Evolutionary conservation across 2,888 invertebrate species (phyloP).

Genomic region (Agrotis ipsilon): DNA sequence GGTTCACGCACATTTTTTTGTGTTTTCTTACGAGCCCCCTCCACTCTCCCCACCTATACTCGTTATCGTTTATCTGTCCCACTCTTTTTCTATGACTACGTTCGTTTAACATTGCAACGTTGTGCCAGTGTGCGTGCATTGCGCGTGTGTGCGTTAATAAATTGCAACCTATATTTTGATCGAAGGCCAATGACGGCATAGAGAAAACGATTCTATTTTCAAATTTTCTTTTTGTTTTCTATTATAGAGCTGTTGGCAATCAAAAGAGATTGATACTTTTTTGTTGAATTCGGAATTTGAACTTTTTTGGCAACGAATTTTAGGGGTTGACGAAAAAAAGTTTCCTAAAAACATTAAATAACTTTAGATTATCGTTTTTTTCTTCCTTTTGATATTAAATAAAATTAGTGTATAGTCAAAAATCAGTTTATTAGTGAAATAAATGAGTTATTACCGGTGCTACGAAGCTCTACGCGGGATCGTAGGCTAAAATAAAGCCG

Average conservation of each 20-base stretch:
- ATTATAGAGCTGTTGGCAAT: conserved; percentile 1
- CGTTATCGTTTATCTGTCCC: conserved; percentile 88
- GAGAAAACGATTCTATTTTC: conserved; percentile 70
- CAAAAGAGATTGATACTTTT: background rate
- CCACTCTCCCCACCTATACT: conserved; percentile 83
- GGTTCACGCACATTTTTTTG: conserved; percentile 89
- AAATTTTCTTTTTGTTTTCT: conserved; percentile 58
- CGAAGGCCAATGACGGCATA: conserved; percentile 86
- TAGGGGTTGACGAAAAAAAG: conserved; percentile 21
- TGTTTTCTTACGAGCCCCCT: conserved; percentile 85
- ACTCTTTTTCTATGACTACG: conserved; percentile 89
- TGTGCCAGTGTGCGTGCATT: conserved; percentile 76
- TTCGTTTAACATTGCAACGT: conserved; percentile 72
- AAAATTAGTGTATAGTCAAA: background rate
- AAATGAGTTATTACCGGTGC: conserved; percentile 56
- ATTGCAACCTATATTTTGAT: conserved; percentile 90
- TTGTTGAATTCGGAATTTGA: conserved; percentile 32
- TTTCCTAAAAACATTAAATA: background rate
- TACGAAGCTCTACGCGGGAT: conserved; percentile 74
- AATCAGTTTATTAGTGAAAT: conserved; percentile 34
- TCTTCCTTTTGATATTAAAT: background rate
- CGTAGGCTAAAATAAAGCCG: conserved; percentile 89
- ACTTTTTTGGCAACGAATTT: conserved; percentile 53
- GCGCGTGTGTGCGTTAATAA: conserved; percentile 85
- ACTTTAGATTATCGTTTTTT: background rate